phyloP scores from a whole-genome alignment of 2,797 vertebrate species.

The Sylvilagus floridanus region DNA sequence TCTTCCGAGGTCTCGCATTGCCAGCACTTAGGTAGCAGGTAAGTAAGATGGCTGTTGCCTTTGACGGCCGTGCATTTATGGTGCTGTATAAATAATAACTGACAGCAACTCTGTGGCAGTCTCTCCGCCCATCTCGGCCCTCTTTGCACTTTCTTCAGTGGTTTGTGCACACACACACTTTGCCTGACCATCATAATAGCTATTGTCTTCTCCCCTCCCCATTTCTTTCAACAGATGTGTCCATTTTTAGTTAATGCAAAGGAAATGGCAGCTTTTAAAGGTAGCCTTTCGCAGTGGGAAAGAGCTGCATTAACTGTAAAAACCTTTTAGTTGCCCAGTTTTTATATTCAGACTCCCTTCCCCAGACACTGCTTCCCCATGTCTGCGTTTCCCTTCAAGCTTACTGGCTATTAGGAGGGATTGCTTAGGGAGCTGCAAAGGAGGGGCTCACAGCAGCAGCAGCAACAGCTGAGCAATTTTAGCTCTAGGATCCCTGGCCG shows the following conservation, averaged over 20 bases:
- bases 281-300: slow-evolving; percentile 54
- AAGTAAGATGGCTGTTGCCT: slow-evolving; percentile 52
- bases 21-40: slow-evolving; percentile 70
- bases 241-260: slow-evolving; percentile 81
- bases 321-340: slow-evolving; percentile 67
- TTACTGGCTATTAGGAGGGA: background rate
- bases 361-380: slow-evolving; percentile 35
- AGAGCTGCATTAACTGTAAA: slow-evolving; percentile 73
- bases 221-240: slow-evolving; percentile 73
- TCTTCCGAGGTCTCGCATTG: slow-evolving; percentile 54
- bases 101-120: slow-evolving; percentile 41
- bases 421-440: background rate
- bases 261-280: slow-evolving; percentile 80
- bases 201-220: slow-evolving; percentile 49
- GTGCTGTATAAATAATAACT: slow-evolving; percentile 67
- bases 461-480: background rate
- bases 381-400: slow-evolving; percentile 49
- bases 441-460: background rate
- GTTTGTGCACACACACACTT: background rate
- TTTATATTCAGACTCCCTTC: slow-evolving; percentile 55
- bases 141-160: slow-evolving; percentile 56
- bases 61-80: slow-evolving; percentile 65
- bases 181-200: slow-evolving; percentile 49
- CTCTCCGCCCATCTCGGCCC: slow-evolving; percentile 26
- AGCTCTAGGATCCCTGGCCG: background rate